Percentiles rank a stretch among this genome's conserved stretches.
phyloP scores from a whole-genome alignment of 2,797 vertebrate genomes.

The Hephaestus fuliginosus region DNA sequence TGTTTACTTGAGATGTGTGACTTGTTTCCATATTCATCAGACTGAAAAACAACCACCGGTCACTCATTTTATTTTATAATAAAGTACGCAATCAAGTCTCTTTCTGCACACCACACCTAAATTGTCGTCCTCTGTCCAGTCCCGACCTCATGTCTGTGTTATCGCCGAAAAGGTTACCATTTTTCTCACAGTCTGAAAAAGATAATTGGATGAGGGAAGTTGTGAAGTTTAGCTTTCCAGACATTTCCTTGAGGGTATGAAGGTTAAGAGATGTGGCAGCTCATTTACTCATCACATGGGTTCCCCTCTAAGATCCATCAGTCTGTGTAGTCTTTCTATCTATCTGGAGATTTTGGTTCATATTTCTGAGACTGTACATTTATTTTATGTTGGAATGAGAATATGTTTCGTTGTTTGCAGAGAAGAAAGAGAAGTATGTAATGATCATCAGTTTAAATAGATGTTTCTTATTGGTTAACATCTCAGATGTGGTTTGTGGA shows the following conservation, averaged over 20 bases:
- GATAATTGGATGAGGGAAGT: slow-evolving; percentile 63
- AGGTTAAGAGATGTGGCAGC: slow-evolving; percentile 21
- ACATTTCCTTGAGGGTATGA: background rate
- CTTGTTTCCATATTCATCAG: background rate
- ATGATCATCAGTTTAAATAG: no score
- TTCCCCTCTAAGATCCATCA: background rate
- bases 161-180: slow-evolving; percentile 39
- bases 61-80: background rate
- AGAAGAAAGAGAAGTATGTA: no score
- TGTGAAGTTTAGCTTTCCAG: slow-evolving; percentile 30
- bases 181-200: slow-evolving; percentile 38
- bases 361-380: background rate
- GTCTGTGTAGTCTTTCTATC: background rate
- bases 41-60: background rate
- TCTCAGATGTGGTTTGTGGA: background rate
- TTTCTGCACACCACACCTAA: background rate
- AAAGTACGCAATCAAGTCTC: background rate
- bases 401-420: no score
- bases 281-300: background rate
- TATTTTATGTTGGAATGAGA: background rate
- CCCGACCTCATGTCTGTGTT: slow-evolving; percentile 39
- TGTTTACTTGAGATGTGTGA: background rate
- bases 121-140: background rate
- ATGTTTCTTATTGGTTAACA: background rate
- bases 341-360: background rate